Evolutionary conservation across 2,113 vertebrate genomes (phyloP).

Genomic region (Mus pahari): DNA sequence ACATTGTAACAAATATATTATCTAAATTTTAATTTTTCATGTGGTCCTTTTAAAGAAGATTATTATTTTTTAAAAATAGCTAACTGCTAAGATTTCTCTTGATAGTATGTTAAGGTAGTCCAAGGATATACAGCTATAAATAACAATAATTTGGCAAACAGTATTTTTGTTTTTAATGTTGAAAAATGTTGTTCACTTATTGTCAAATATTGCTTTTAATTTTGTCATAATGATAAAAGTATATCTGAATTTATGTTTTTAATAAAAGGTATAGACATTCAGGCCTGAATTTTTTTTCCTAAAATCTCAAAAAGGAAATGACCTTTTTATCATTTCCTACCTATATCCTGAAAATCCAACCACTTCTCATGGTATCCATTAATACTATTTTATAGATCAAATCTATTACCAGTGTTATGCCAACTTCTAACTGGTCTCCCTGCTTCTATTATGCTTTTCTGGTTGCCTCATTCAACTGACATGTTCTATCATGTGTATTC

Average conservation of each 20-base stretch:
- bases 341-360: neutral
- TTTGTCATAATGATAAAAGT: slow-evolving; percentile 38
- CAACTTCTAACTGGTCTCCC: neutral
- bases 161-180: neutral
- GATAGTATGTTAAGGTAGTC: slow-evolving; percentile 18
- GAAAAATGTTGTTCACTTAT: slow-evolving; percentile 20
- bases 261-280: neutral
- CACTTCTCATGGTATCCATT: neutral
- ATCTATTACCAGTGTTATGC: neutral
- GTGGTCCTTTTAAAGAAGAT: slow-evolving; percentile 27
- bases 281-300: slow-evolving; percentile 42
- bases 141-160: slow-evolving; percentile 9
- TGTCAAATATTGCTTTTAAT: slow-evolving; percentile 6
- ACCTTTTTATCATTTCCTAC: slow-evolving; percentile 11
- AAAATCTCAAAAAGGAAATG: slow-evolving; percentile 43
- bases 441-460: neutral
- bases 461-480: neutral
- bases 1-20: slow-evolving; percentile 24
- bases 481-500: neutral
- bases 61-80: slow-evolving; percentile 35
- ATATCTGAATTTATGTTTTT: neutral
- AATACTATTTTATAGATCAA: neutral
- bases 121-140: slow-evolving; percentile 11
- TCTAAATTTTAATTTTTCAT: neutral
- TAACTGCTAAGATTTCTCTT: neutral